phyloP scores from a whole-genome alignment of 2,888 invertebrate genomes.

The Dasypolia templi region DNA sequence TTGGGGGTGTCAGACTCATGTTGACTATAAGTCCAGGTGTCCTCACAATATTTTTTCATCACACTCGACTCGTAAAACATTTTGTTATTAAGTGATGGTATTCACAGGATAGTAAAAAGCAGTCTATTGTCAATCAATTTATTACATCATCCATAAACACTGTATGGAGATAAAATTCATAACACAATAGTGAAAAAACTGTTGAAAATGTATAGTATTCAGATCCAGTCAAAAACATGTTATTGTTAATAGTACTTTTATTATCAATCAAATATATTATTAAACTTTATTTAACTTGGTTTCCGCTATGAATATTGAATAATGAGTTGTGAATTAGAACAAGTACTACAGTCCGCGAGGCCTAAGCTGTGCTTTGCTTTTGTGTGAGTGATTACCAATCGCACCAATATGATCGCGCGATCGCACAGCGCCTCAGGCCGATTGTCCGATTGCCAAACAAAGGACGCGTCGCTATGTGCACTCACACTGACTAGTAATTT shows the following conservation, averaged over 20 bases:
- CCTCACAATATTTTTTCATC: neutral
- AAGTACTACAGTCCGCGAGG: neutral
- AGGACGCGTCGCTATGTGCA: too few relatives aligned
- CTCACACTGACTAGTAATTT: too few relatives aligned
- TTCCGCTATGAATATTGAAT: neutral
- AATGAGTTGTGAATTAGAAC: too few relatives aligned
- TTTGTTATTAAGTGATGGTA: conserved; percentile 25
- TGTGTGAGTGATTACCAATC: too few relatives aligned
- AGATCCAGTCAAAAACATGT: conserved; percentile 38
- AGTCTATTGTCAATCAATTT: conserved; percentile 24
- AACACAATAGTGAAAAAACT: conserved; percentile 31
- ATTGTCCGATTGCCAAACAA: too few relatives aligned
- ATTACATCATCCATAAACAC: conserved; percentile 41
- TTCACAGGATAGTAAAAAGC: conserved; percentile 17
- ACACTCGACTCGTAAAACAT: conserved; percentile 1
- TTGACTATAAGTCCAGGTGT: neutral
- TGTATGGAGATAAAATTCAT: conserved; percentile 32
- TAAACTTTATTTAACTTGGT: neutral
- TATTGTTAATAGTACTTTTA: conserved; percentile 39
- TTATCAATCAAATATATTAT: conserved; percentile 6
- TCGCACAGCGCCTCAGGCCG: too few relatives aligned
- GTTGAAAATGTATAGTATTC: conserved; percentile 29
- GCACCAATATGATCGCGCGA: too few relatives aligned
- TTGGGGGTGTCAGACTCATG: neutral
- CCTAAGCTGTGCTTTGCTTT: too few relatives aligned